Evolutionary conservation across 2,113 vertebrate genomes (phyloP).

Genomic region (Gallinago media): DNA sequence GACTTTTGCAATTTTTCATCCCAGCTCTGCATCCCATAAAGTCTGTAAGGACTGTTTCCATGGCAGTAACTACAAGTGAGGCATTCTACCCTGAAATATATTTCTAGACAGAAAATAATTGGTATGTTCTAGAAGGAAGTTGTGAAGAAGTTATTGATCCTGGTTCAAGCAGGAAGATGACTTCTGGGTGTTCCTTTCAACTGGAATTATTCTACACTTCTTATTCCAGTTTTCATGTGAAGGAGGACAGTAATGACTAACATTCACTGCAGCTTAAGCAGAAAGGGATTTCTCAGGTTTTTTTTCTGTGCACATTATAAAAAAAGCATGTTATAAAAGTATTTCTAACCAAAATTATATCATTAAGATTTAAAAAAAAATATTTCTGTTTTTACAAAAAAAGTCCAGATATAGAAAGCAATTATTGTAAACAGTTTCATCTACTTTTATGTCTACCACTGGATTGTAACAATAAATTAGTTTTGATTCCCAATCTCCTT

Average conservation of each 20-base stretch:
- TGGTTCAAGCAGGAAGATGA: neutral
- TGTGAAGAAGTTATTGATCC: neutral
- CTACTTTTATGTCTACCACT: neutral
- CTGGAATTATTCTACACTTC: neutral
- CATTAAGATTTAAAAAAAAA: neutral
- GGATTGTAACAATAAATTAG: neutral
- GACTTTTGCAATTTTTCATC: neutral
- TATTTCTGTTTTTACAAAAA: neutral
- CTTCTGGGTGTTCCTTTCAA: neutral
- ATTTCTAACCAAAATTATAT: neutral
- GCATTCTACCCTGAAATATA: neutral
- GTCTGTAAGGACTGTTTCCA: neutral
- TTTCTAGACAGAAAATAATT: neutral
- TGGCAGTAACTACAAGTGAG: neutral
- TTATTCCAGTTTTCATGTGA: neutral
- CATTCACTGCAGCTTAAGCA: neutral
- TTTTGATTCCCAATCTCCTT: neutral
- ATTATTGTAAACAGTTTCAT: neutral
- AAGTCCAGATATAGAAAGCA: neutral
- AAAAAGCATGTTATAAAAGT: neutral
- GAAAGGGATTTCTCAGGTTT: neutral
- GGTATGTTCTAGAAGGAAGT: neutral
- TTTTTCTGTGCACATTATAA: neutral
- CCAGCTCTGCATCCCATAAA: neutral
- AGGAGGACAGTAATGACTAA: neutral